A percentile compares a stretch with the other conserved stretches of the same genome.
phyloP scores from a whole-genome alignment of 1,140 invertebrate genomes.

The Panonychus citri region DNA sequence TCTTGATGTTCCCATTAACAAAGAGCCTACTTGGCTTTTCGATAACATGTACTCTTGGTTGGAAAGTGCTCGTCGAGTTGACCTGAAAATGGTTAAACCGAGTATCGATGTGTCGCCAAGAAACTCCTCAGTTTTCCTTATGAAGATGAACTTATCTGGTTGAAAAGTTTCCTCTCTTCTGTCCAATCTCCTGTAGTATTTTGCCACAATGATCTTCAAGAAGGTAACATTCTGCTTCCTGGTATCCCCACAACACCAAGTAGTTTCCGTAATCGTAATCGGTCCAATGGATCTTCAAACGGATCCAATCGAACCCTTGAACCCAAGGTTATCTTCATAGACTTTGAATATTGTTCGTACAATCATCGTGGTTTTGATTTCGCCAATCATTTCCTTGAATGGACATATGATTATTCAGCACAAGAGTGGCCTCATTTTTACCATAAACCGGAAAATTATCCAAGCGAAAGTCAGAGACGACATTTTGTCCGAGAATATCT shows the following conservation, averaged over 20 bases:
- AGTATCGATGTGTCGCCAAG: constrained; percentile 10
- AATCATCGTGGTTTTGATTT: constrained; percentile 59
- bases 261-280: no score
- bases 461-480: constrained; percentile 53
- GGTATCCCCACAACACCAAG: no score
- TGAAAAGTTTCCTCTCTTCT: constrained; percentile 26
- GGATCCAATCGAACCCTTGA: constrained; percentile 15
- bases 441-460: constrained; percentile 38
- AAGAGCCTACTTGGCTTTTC: constrained; percentile 80
- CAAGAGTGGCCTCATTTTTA: constrained; percentile 50
- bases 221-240: constrained; percentile 38
- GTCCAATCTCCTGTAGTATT: constrained; percentile 64
- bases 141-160: constrained; percentile 36
- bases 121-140: constrained; percentile 28
- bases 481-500: constrained; percentile 15
- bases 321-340: constrained; percentile 39
- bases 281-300: not conserved
- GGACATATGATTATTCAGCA: constrained; percentile 70
- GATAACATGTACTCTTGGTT: constrained; percentile 37
- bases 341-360: constrained; percentile 45
- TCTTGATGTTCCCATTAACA: constrained; percentile 76
- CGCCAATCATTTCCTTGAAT: constrained; percentile 88
- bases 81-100: constrained; percentile 10
- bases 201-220: constrained; percentile 92
- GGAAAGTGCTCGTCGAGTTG: constrained; percentile 5